Base-by-base conservation (phyloP, 2,797 vertebrate genomes). In the Myotis daubentonii region DNA sequence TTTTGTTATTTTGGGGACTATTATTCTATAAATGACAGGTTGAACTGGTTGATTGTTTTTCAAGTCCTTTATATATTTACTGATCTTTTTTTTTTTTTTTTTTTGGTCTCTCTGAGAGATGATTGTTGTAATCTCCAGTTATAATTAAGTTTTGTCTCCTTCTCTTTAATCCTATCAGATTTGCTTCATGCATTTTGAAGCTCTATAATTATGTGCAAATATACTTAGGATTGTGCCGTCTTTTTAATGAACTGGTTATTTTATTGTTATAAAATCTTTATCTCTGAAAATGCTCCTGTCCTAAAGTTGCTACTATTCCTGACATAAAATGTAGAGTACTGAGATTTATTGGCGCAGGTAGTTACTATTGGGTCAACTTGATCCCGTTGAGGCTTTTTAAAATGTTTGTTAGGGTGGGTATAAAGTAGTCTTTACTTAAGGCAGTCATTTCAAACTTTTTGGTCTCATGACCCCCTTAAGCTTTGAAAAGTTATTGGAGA, bases 111-210 rank as follows among this genome's bases (percentile, higher is more conserved):
- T 88, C 51, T 87, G 49, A 93, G 72, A 95, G 79, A 86, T 75
- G 16, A 92, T 92, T 96, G 53, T 94, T 94, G 75, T 93, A 92
- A 91, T 94, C 62, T 76, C 57, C 82, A 91, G 28, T 65, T 76
- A 57, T 66, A 89, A 89, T 93, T 95, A 88, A 74, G 47, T 89
- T 92, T 71, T 91, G 87, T 94, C 22, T 70, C 1, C 65, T 86
- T 94, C 62, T 68, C 71, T 83, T 96, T 17, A 84, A 22, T 93
- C 70, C 60, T 78, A 17, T 57, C 66, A 75, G 51, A 68, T 91
- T 68, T 94, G 86, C 83, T 88, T 94, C 86, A 79, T 94, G 62
- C 87, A 78, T 96, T 94, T 95, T 88, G 86, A 96, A 93, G 74
- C 47, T 68, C 81, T 89, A 51, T 74, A 84, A 87, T 89, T 89